Evolutionary conservation across 2,888 invertebrate genomes (phyloP).

Genomic region (Cheilosia grossa): DNA sequence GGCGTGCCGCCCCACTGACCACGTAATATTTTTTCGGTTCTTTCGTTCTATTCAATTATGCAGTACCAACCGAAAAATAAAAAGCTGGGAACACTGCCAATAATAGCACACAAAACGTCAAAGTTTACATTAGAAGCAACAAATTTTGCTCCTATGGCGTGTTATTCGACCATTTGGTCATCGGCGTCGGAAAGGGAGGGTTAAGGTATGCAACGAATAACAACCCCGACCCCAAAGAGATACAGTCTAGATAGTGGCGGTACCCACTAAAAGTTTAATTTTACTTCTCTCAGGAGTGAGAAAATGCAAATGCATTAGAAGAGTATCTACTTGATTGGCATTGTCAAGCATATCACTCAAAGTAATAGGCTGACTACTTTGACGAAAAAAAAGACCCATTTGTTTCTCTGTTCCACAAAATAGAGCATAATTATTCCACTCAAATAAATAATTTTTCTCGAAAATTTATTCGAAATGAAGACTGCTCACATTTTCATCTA

Average conservation of each 20-base stretch:
- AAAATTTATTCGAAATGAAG: neutral
- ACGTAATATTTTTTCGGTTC: conserved; percentile 27
- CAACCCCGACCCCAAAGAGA: conserved; percentile 1
- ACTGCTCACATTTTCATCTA: conserved; percentile 21
- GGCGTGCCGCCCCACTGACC: conserved; percentile 24
- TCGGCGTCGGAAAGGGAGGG: conserved; percentile 8
- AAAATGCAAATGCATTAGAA: too few relatives aligned
- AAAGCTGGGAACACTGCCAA: conserved; percentile 30
- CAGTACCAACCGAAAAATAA: conserved; percentile 1
- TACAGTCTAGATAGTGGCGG: neutral
- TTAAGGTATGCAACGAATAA: neutral
- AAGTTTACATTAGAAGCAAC: conserved; percentile 4
- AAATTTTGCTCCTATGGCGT: conserved; percentile 14
- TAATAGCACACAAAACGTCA: neutral
- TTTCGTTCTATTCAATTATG: conserved; percentile 23
- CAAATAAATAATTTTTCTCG: neutral
- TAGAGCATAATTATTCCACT: neutral
- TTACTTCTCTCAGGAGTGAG: too few relatives aligned
- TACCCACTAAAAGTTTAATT: too few relatives aligned
- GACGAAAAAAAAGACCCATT: too few relatives aligned
- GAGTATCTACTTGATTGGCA: too few relatives aligned
- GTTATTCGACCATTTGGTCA: neutral
- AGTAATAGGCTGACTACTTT: too few relatives aligned
- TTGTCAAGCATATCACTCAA: too few relatives aligned
- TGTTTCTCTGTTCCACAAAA: too few relatives aligned